Conservation (phyloP, 2,888 invertebrate species). For the Emmelina monodactyla region DNA sequence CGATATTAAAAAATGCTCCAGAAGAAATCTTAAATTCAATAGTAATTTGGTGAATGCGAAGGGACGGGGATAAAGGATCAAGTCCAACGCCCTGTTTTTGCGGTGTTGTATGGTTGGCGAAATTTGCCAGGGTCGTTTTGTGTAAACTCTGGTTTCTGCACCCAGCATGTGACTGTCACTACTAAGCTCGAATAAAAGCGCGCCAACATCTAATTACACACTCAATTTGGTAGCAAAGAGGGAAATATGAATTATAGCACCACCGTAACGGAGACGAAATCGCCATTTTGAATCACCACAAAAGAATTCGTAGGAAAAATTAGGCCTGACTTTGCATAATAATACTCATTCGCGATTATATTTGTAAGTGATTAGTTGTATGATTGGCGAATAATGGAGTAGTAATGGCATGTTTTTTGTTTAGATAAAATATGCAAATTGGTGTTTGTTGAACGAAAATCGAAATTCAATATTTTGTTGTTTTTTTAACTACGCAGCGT, state of each 20-base stretch:
- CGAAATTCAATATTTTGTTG: background rate
- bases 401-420: slow-evolving; percentile 1
- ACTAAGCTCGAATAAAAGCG: slow-evolving; percentile 36
- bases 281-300: slow-evolving; percentile 41
- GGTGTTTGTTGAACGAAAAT: too few relatives aligned
- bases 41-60: slow-evolving; percentile 54
- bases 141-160: slow-evolving; percentile 53
- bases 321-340: slow-evolving; percentile 35
- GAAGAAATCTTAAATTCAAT: slow-evolving; percentile 61
- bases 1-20: slow-evolving; percentile 53
- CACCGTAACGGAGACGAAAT: slow-evolving; percentile 49
- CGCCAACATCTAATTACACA: slow-evolving; percentile 58
- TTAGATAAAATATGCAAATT: background rate
- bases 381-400: slow-evolving; percentile 32
- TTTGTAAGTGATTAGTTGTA: slow-evolving; percentile 29
- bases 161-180: slow-evolving; percentile 51
- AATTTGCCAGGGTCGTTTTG: slow-evolving; percentile 49
- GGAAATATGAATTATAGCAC: slow-evolving; percentile 55
- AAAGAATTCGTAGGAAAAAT: slow-evolving; percentile 29
- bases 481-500: slow-evolving; percentile 7
- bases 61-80: slow-evolving; percentile 46
- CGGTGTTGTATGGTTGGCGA: slow-evolving; percentile 61
- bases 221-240: slow-evolving; percentile 57
- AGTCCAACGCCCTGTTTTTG: slow-evolving; percentile 54
- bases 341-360: slow-evolving; percentile 32